These are phyloP conservation scores for Stenolophus ochropezus DNA, from an alignment of 2,888 invertebrate species.

Conservation along the genomic window DNA sequence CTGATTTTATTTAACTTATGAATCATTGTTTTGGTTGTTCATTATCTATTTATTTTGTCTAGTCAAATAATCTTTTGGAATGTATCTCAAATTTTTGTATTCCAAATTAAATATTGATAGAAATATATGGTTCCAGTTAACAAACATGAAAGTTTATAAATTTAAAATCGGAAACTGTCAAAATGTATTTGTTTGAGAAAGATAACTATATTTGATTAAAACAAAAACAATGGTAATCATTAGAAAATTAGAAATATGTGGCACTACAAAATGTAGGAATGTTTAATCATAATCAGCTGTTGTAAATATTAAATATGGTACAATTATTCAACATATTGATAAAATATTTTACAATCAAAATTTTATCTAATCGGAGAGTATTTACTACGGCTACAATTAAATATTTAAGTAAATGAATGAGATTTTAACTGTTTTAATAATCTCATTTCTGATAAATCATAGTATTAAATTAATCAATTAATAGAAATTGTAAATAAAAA, in stretches of 20 bases:
- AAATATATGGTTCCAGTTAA: not conserved
- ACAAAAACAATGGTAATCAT: not conserved
- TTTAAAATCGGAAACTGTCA: not conserved
- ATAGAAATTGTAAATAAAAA: slow-evolving; percentile 12
- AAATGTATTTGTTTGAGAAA: not conserved
- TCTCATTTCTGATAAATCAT: not conserved
- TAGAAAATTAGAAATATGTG: slow-evolving; percentile 7
- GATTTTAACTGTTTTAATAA: slow-evolving; percentile 13
- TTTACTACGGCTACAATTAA: slow-evolving; percentile 28
- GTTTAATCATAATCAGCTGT: slow-evolving; percentile 28
- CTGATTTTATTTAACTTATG: slow-evolving; percentile 5
- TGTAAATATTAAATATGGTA: slow-evolving; percentile 30
- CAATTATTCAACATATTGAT: slow-evolving; percentile 41
- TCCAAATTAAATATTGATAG: not conserved
- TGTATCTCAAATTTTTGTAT: not conserved
- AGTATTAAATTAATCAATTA: not conserved
- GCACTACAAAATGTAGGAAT: not conserved
- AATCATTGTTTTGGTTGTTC: slow-evolving; percentile 19
- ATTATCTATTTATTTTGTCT: slow-evolving; percentile 18
- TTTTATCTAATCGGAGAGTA: slow-evolving; percentile 27
- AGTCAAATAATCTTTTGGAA: slow-evolving; percentile 26
- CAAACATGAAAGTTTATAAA: not conserved
- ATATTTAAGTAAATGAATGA: slow-evolving; percentile 41
- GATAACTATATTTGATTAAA: not conserved
- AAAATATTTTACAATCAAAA: slow-evolving; percentile 41